phyloP scores from a whole-genome alignment of 2,888 invertebrate species.

The Charanyca ferruginea region DNA sequence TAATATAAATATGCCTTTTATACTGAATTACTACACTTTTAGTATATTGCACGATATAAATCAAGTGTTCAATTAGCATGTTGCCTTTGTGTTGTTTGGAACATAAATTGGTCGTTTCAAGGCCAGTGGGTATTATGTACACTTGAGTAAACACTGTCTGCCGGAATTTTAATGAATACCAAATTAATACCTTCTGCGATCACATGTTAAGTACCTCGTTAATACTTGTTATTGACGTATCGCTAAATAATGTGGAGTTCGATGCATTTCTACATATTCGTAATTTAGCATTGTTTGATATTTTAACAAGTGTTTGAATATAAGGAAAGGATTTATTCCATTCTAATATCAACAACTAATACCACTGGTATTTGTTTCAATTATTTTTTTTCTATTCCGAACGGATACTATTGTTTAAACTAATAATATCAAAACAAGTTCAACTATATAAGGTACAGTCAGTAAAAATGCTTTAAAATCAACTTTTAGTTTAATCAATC shows the following conservation, averaged over 20 bases:
- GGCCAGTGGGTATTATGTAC: constrained; percentile 63
- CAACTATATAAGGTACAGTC: too few relatives aligned
- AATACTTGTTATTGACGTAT: constrained; percentile 30
- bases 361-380: too few relatives aligned
- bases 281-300: constrained; percentile 13
- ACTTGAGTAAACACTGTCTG: constrained; percentile 68
- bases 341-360: too few relatives aligned
- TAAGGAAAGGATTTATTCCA: too few relatives aligned
- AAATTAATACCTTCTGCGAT: constrained; percentile 55
- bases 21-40: constrained; percentile 51
- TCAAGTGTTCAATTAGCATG: constrained; percentile 59
- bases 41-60: constrained; percentile 53
- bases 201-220: constrained; percentile 19
- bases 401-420: too few relatives aligned
- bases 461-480: too few relatives aligned
- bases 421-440: too few relatives aligned
- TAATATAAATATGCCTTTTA: constrained; percentile 56
- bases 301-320: not conserved
- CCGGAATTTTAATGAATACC: constrained; percentile 65
- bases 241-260: constrained; percentile 34
- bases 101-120: constrained; percentile 63
- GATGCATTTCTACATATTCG: constrained; percentile 13
- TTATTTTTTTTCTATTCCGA: too few relatives aligned
- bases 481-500: too few relatives aligned
- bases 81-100: constrained; percentile 54